phyloP scores from a whole-genome alignment of 2,797 vertebrate genomes.

The Macroramphosus scolopax region DNA sequence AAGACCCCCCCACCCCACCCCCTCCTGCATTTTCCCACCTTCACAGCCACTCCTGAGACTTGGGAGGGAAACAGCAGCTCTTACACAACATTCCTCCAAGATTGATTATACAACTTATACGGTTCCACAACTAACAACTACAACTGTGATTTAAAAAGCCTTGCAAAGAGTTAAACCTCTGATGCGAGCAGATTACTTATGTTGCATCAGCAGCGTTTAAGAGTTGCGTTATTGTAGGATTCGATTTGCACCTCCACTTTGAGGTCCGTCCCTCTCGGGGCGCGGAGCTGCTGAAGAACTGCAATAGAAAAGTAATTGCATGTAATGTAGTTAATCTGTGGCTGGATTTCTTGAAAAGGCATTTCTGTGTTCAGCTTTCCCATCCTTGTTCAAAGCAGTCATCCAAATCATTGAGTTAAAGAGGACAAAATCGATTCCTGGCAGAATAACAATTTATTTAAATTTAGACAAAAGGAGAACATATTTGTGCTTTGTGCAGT shows the following conservation, averaged over 20 bases:
- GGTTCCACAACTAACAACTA: constrained; percentile 33
- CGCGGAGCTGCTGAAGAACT: constrained; percentile 35
- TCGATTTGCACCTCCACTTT: constrained; percentile 36
- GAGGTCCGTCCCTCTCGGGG: constrained; percentile 32
- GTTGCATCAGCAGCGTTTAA: constrained; percentile 29
- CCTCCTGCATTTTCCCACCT: constrained; percentile 39
- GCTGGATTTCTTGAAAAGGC: constrained; percentile 8
- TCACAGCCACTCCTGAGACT: constrained; percentile 33
- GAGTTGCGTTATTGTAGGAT: constrained; percentile 20
- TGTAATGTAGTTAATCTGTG: constrained; percentile 29
- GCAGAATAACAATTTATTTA: constrained; percentile 82
- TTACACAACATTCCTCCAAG: constrained; percentile 32
- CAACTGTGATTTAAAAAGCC: constrained; percentile 4
- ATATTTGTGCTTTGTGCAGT: constrained; percentile 81
- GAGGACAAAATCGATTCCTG: constrained; percentile 59
- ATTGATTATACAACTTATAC: constrained; percentile 13
- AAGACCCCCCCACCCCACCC: constrained; percentile 27
- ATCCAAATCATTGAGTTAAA: constrained; percentile 26
- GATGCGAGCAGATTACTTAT: constrained; percentile 25
- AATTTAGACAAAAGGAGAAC: constrained; percentile 80
- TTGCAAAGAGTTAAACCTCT: constrained; percentile 8
- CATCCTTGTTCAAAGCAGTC: constrained; percentile 12
- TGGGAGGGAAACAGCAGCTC: constrained; percentile 38
- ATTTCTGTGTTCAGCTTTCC: not conserved
- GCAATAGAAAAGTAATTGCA: constrained; percentile 53